These are phyloP conservation scores for Chamaea fasciata DNA, from an alignment of 2,113 vertebrate species.

Conservation along the genomic window DNA sequence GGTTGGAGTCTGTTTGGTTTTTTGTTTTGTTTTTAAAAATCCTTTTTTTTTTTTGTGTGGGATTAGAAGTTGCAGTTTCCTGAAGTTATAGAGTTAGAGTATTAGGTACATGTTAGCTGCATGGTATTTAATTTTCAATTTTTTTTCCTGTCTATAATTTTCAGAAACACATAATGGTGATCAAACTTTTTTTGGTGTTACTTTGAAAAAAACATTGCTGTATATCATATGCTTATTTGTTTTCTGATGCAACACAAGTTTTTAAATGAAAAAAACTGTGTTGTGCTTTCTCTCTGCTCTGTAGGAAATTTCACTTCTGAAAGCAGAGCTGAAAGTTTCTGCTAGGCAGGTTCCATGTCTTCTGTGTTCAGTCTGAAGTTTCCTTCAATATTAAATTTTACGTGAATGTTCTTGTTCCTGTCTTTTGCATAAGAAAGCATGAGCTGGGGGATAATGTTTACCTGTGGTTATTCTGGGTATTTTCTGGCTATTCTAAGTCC, in stretches of 20 bases:
- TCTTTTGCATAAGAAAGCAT: conserved; percentile 1
- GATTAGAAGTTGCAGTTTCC: neutral
- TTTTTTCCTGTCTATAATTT: neutral
- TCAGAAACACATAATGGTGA: neutral
- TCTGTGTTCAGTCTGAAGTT: neutral
- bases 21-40: neutral
- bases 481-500: neutral
- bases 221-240: neutral
- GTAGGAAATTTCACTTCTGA: neutral
- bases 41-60: neutral
- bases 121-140: neutral
- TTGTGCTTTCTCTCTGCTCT: neutral
- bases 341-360: neutral
- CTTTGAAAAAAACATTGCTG: neutral
- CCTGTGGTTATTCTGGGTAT: neutral
- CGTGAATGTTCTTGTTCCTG: neutral
- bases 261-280: conserved; percentile 6
- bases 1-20: neutral
- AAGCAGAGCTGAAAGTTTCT: conserved; percentile 42
- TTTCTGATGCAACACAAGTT: neutral
- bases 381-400: neutral
- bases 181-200: neutral
- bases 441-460: neutral
- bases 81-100: neutral
- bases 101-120: neutral